A percentile compares a stretch with the other conserved stretches of the same genome.
These are phyloP conservation scores for Trissolcus japonicus DNA, from an alignment of 2,888 invertebrate genomes.

Conservation along the genomic window DNA sequence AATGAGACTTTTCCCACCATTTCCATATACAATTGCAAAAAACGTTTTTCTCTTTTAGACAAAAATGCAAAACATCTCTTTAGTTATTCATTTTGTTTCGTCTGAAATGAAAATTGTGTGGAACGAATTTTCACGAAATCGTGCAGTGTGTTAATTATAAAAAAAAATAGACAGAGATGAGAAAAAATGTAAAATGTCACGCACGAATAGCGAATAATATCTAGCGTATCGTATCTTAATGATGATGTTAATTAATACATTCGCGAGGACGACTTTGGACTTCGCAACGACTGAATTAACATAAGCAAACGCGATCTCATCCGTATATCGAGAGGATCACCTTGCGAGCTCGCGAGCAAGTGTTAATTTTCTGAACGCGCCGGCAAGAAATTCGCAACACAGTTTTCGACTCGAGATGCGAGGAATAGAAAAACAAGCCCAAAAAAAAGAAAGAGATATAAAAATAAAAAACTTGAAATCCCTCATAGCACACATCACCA, in stretches of 20 bases:
- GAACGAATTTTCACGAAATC: not conserved
- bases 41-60: too few relatives aligned
- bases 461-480: constrained; percentile 10
- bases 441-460: constrained; percentile 16
- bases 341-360: constrained; percentile 66
- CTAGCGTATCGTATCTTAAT: constrained; percentile 65
- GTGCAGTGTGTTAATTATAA: not conserved
- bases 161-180: constrained; percentile 37
- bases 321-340: constrained; percentile 63
- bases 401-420: constrained; percentile 40
- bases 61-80: too few relatives aligned
- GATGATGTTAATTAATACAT: constrained; percentile 76
- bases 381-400: constrained; percentile 52
- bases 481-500: too few relatives aligned
- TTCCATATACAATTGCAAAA: too few relatives aligned
- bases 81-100: too few relatives aligned
- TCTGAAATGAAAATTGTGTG: not conserved
- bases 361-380: constrained; percentile 69
- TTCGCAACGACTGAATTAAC: constrained; percentile 69
- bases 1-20: too few relatives aligned
- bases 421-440: not conserved
- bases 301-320: constrained; percentile 70
- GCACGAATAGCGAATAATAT: constrained; percentile 53
- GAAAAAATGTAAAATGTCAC: constrained; percentile 56
- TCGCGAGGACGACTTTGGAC: constrained; percentile 65